Conservation (phyloP, 2,113 vertebrate species). For the Alethe castanea region DNA sequence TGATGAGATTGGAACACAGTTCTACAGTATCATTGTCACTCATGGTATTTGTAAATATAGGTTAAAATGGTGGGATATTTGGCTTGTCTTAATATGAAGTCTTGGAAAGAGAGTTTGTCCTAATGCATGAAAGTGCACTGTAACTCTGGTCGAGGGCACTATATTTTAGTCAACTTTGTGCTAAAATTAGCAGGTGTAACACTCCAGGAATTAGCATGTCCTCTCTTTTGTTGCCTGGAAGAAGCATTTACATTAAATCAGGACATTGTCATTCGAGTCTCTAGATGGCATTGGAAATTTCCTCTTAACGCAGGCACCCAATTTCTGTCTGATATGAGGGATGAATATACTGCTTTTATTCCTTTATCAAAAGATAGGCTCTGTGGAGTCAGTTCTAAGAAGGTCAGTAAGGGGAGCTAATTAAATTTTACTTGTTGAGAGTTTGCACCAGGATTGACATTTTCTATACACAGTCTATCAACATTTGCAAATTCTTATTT, state of each 20-base stretch:
- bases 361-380: not conserved
- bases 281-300: not conserved
- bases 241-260: not conserved
- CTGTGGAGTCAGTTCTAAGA: not conserved
- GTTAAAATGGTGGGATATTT: not conserved
- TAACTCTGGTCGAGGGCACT: not conserved
- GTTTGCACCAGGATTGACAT: slow-evolving; percentile 46
- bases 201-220: not conserved
- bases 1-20: not conserved
- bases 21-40: not conserved
- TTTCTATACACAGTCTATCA: slow-evolving; percentile 36
- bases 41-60: not conserved
- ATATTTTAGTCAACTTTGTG: not conserved
- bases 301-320: not conserved
- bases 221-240: not conserved
- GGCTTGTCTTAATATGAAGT: not conserved
- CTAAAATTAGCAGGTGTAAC: not conserved
- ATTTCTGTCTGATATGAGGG: not conserved
- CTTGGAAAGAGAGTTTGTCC: not conserved
- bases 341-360: not conserved
- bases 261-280: not conserved
- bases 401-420: slow-evolving; percentile 36
- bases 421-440: slow-evolving; percentile 28
- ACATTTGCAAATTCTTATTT: slow-evolving; percentile 39
- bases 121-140: not conserved